Evolutionary conservation across 2,113 vertebrate species (phyloP).

Genomic region (Clarias macrocephalus): DNA sequence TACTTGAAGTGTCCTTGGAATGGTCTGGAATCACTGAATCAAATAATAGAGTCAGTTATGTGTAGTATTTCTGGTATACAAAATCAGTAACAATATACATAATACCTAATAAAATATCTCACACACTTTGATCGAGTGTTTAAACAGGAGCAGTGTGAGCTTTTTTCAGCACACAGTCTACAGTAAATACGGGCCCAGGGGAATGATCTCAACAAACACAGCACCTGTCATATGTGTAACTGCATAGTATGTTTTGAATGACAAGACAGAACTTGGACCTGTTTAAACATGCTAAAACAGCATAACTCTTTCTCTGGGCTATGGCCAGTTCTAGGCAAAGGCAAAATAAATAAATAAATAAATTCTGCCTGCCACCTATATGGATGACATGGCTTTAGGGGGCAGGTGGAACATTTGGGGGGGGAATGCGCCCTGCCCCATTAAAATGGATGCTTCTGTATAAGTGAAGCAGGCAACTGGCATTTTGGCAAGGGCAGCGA

Average conservation of each 20-base stretch:
- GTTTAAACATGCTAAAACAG: conserved; percentile 24
- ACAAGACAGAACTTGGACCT: background rate
- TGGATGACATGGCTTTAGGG: no score
- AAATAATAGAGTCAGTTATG: no score
- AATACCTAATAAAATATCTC: no score
- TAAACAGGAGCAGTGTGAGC: conserved; percentile 39
- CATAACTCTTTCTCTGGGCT: background rate
- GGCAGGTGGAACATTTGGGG: no score
- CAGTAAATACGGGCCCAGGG: conserved; percentile 17
- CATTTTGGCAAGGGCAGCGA: no score
- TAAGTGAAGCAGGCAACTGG: no score
- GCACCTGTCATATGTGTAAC: conserved; percentile 15
- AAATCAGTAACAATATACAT: background rate
- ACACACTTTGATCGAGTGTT: conserved; percentile 41
- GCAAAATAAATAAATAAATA: no score
- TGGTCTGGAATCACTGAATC: no score
- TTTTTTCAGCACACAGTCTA: conserved; percentile 1
- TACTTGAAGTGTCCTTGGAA: background rate
- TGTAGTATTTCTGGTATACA: background rate
- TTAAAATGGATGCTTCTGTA: no score
- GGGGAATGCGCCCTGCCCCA: no score
- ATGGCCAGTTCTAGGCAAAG: no score
- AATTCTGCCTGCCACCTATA: no score
- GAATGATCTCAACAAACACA: conserved; percentile 1
- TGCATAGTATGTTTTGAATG: background rate